Conservation (phyloP, 2,113 vertebrate species). For the Panthera uncia region DNA sequence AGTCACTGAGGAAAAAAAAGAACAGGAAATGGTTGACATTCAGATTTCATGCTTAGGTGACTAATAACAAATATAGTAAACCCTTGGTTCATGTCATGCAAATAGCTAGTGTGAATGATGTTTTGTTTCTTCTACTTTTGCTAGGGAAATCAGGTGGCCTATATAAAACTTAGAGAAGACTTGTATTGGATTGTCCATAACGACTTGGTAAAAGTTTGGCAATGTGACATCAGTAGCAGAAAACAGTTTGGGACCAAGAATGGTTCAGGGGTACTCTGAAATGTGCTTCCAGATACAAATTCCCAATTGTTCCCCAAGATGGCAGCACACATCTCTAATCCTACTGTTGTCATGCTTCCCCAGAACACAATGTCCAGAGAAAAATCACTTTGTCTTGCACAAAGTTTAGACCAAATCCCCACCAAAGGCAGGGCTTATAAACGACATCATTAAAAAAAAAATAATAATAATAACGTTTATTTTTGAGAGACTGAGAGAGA, state of each 20-base stretch:
- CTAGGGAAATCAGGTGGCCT: not conserved
- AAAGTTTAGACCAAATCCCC: not conserved
- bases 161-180: not conserved
- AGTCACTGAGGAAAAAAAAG: no score
- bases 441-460: not conserved
- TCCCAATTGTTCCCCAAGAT: not conserved
- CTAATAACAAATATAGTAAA: slow-evolving; percentile 22
- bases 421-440: not conserved
- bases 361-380: not conserved
- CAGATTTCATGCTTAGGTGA: not conserved
- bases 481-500: no score
- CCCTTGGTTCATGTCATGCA: not conserved
- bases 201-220: not conserved
- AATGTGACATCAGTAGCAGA: not conserved
- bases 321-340: not conserved
- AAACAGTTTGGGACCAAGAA: not conserved
- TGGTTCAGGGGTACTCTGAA: not conserved
- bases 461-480: no score
- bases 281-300: not conserved
- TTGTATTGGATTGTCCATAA: no score
- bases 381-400: not conserved
- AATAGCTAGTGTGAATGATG: not conserved
- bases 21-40: slow-evolving; percentile 42
- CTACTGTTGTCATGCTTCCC: not conserved
- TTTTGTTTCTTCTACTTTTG: not conserved